Percentiles rank a stretch among this genome's conserved stretches.
Conservation (phyloP, 2,113 vertebrate species). For the Tachysurus fulvidraco region DNA sequence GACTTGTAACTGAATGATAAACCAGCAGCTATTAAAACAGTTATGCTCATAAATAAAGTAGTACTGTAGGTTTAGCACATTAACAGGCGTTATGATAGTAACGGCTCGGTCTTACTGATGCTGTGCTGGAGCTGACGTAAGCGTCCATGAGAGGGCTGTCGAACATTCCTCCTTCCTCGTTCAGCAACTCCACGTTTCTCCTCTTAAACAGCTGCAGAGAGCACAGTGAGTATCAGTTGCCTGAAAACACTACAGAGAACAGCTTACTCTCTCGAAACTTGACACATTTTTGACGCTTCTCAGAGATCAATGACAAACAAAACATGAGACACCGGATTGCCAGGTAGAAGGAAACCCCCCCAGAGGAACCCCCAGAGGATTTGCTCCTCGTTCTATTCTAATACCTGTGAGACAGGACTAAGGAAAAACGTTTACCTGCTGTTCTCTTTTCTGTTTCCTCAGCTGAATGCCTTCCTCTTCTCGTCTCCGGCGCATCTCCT, state of each 20-base stretch:
- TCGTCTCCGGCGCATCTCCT: conserved; percentile 93
- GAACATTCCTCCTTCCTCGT: conserved; percentile 88
- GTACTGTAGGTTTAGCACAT: not conserved
- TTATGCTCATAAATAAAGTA: not conserved
- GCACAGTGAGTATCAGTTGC: not conserved
- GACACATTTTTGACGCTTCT: not conserved
- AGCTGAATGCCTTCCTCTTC: conserved; percentile 98
- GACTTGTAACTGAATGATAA: too few species aligned
- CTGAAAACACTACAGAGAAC: not conserved
- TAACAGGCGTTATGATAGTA: not conserved
- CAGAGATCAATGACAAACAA: not conserved
- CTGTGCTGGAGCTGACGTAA: conserved; percentile 79
- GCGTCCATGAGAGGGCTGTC: conserved; percentile 90
- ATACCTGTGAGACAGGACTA: not conserved
- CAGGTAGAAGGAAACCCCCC: not conserved
- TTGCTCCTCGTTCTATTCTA: not conserved
- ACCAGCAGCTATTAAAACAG: not conserved
- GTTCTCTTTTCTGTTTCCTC: conserved; percentile 96
- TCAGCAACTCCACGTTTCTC: conserved; percentile 92
- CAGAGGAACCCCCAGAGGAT: not conserved
- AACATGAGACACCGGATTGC: not conserved
- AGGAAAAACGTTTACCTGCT: conserved; percentile 79
- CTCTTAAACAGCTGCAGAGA: conserved; percentile 89
- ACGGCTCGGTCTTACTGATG: conserved; percentile 74
- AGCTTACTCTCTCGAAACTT: too few species aligned